Percentiles rank a stretch among this genome's conserved stretches.
phyloP scores from a whole-genome alignment of 1,140 invertebrate species.

The Caenorhabditis remanei region DNA sequence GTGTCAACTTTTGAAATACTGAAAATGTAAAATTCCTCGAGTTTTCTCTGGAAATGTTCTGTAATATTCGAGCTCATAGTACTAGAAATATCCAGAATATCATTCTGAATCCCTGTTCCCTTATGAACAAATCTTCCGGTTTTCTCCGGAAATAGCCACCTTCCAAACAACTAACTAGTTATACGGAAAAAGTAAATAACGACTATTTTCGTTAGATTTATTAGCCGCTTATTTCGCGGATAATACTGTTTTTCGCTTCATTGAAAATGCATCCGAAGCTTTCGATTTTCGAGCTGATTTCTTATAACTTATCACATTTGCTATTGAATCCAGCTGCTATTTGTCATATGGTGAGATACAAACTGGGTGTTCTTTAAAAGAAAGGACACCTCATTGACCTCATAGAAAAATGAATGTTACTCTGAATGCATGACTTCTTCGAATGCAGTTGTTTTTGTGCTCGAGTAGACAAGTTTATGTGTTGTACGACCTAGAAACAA shows the following conservation, averaged over 20 bases:
- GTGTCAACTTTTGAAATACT: no score
- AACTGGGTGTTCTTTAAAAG: not conserved
- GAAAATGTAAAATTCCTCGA: no score
- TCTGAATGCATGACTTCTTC: no score
- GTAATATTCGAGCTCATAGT: no score
- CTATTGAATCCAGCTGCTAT: constrained; percentile 8
- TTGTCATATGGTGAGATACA: constrained; percentile 11
- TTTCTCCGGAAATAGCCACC: not conserved
- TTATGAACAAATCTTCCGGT: not conserved
- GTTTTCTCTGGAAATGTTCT: no score
- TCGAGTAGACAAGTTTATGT: no score
- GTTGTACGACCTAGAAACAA: not conserved
- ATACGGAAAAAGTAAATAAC: no score
- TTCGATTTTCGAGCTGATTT: not conserved
- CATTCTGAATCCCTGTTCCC: no score
- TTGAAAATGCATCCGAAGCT: constrained; percentile 1
- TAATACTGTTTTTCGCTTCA: not conserved
- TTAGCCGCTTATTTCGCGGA: not conserved
- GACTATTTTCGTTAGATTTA: not conserved
- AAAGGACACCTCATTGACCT: not conserved
- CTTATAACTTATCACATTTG: not conserved
- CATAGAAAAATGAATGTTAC: no score
- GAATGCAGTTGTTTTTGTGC: no score
- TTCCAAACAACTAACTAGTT: no score
- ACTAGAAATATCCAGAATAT: no score